A percentile compares a stretch with the other conserved stretches of the same genome.
Evolutionary conservation across 37 sponge, comb jelly and placozoan genomes (phyloP).

Genomic region (Halichondria panicea): DNA sequence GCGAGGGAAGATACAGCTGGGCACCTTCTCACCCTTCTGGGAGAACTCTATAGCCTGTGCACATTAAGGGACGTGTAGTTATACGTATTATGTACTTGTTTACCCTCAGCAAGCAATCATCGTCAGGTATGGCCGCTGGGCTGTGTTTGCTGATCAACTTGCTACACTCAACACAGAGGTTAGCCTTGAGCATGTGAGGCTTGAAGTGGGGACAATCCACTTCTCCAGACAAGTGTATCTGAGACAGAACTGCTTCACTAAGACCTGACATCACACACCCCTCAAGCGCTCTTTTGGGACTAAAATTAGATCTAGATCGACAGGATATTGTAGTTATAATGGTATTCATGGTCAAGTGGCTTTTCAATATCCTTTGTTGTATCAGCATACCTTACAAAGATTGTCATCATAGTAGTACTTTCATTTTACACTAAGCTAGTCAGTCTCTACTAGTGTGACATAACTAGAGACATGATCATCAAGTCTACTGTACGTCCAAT

Average conservation of each 20-base stretch:
- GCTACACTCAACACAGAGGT: constrained; percentile 69
- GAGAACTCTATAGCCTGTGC: constrained; percentile 73
- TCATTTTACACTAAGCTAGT: too few relatives aligned
- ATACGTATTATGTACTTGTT: too few relatives aligned
- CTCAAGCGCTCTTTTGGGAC: background rate
- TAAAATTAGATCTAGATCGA: too few relatives aligned
- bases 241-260: constrained; percentile 37
- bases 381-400: too few relatives aligned
- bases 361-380: too few relatives aligned
- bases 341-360: background rate
- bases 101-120: constrained; percentile 51
- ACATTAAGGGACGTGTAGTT: background rate
- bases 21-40: constrained; percentile 62
- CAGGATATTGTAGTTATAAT: background rate
- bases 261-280: constrained; percentile 47
- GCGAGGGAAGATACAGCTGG: constrained; percentile 59
- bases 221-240: constrained; percentile 77
- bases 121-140: constrained; percentile 48
- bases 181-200: constrained; percentile 67
- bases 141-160: constrained; percentile 72
- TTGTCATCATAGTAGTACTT: too few relatives aligned
- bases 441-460: too few relatives aligned
- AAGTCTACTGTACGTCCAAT: too few relatives aligned
- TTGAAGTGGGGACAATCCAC: constrained; percentile 48
- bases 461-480: too few relatives aligned